Evolutionary conservation across 1,140 invertebrate species (phyloP).

Genomic region (Zaprionus kolodkinae): DNA sequence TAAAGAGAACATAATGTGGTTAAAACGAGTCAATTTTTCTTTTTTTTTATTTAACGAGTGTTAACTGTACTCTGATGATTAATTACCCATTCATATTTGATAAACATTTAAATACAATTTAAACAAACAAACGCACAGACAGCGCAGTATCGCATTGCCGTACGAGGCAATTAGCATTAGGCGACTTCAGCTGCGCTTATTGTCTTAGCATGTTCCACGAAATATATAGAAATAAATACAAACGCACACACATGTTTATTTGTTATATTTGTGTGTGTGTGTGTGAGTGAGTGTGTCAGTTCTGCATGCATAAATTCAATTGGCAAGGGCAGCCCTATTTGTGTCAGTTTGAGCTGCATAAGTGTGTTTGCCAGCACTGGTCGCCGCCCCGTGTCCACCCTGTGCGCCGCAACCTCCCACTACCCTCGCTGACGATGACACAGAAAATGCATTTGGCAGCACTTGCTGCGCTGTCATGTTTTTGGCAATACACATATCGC

Average conservation of each 20-base stretch:
- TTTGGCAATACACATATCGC: conserved; percentile 27
- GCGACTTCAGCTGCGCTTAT: conserved; percentile 4
- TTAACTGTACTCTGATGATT: not conserved
- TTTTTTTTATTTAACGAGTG: not conserved
- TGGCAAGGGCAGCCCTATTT: conserved; percentile 39
- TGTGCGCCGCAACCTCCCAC: not conserved
- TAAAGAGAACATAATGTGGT: too few species aligned
- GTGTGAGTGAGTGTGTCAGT: not conserved
- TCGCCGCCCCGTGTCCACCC: not conserved
- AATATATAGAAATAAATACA: not conserved
- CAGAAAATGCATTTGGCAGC: conserved; percentile 42
- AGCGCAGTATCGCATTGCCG: not conserved
- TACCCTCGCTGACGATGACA: conserved; percentile 11
- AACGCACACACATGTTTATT: not conserved
- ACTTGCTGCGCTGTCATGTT: conserved; percentile 17
- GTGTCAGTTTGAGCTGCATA: conserved; percentile 8
- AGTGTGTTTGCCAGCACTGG: conserved; percentile 25
- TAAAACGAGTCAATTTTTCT: too few species aligned
- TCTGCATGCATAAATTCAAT: conserved; percentile 25
- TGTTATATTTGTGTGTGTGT: too few species aligned
- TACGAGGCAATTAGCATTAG: conserved; percentile 18
- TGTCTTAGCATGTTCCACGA: conserved; percentile 8
- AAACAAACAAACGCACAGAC: not conserved
- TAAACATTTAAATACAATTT: conserved; percentile 1
- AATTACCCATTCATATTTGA: not conserved